Evolutionary conservation across 2,797 vertebrate genomes (phyloP).

Genomic region (Chrysocyon brachyurus): DNA sequence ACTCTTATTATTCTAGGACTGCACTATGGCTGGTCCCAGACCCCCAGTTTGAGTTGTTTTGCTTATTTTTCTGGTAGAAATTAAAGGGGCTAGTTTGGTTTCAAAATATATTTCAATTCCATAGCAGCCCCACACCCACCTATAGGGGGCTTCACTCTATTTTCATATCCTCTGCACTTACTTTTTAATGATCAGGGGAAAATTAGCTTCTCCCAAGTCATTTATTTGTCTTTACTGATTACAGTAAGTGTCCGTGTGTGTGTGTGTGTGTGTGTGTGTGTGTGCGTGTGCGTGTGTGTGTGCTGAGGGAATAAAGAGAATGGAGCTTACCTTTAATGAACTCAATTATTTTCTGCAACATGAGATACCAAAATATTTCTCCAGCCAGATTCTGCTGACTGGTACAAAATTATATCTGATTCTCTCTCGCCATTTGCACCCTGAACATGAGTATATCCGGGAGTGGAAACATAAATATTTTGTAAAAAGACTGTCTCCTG

Average conservation of each 20-base stretch:
- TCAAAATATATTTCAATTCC: slow-evolving; percentile 14
- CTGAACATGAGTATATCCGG: not conserved
- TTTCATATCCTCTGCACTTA: not conserved
- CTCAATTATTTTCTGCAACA: slow-evolving; percentile 57
- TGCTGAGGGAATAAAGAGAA: not conserved
- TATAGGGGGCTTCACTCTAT: not conserved
- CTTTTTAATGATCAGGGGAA: not conserved
- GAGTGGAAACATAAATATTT: slow-evolving; percentile 36
- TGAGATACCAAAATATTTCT: slow-evolving; percentile 64
- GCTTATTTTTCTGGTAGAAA: not conserved
- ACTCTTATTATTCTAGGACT: not conserved
- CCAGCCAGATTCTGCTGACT: slow-evolving; percentile 32
- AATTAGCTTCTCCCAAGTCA: not conserved
- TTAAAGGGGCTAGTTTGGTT: not conserved
- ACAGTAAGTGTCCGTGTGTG: not conserved
- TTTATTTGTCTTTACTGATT: slow-evolving; percentile 9
- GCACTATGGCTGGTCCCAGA: not conserved
- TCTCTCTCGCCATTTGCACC: not conserved
- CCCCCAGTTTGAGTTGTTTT: not conserved
- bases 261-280: too few species aligned
- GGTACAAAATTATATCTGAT: slow-evolving; percentile 25
- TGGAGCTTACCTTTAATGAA: slow-evolving; percentile 47
- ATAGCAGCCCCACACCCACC: not conserved
- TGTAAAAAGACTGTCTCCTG: not conserved
- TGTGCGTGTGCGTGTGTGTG: too few species aligned